These are phyloP conservation scores for Philaethria dido DNA, from an alignment of 2,888 invertebrate genomes.

Conservation along the genomic window DNA sequence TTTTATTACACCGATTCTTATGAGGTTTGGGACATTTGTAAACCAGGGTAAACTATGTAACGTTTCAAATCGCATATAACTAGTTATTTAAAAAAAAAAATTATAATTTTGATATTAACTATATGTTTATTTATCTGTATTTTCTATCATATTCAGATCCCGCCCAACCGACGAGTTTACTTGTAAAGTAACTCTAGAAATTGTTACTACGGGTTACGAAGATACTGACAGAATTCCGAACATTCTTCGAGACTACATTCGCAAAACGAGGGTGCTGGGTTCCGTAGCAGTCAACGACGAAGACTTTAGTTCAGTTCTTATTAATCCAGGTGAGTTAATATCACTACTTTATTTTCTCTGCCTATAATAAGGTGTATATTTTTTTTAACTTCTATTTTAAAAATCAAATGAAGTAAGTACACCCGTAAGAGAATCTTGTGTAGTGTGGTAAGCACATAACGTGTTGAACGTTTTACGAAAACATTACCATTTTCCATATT, in stretches of 20 bases:
- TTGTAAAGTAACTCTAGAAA: conserved; percentile 87
- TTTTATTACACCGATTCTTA: too few species aligned
- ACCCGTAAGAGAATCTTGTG: background rate
- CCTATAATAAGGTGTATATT: background rate
- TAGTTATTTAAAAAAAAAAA: too few species aligned
- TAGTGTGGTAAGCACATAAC: too few species aligned
- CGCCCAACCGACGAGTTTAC: conserved; percentile 83
- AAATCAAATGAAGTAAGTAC: background rate
- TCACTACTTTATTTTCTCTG: background rate
- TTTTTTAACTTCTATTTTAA: too few species aligned
- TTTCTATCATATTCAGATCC: conserved; percentile 68
- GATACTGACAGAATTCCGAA: conserved; percentile 78
- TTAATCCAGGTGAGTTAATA: conserved; percentile 63
- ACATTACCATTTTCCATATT: too few species aligned
- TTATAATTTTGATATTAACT: too few species aligned
- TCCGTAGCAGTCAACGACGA: conserved; percentile 80
- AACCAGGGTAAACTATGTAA: too few species aligned
- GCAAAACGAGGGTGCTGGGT: conserved; percentile 79
- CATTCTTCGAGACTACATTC: conserved; percentile 84
- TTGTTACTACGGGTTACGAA: conserved; percentile 84
- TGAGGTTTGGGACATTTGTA: too few species aligned
- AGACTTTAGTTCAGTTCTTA: conserved; percentile 80
- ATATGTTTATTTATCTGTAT: background rate
- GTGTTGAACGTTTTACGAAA: too few species aligned
- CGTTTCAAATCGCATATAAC: too few species aligned